phyloP scores from a whole-genome alignment of 2,888 invertebrate genomes.

The Cabera pusaria region DNA sequence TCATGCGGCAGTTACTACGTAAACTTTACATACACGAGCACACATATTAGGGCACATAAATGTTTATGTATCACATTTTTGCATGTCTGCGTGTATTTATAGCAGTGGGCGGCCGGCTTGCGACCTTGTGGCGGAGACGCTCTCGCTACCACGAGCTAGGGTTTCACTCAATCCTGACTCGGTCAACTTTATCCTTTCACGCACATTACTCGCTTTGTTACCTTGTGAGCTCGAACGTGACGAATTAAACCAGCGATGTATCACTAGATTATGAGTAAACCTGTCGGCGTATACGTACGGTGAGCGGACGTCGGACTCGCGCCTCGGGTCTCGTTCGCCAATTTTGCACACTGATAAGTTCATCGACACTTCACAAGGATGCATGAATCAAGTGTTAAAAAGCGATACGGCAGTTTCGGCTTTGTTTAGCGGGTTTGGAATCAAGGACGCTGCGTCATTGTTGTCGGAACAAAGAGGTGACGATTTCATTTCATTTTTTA shows the following conservation, averaged over 20 bases:
- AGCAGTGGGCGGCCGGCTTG: constrained; percentile 69
- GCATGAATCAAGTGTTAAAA: constrained; percentile 50
- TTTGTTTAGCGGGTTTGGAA: constrained; percentile 41
- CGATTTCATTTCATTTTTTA: constrained; percentile 16
- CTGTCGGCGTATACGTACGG: constrained; percentile 14
- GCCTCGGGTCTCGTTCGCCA: constrained; percentile 67
- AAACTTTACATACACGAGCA: constrained; percentile 35
- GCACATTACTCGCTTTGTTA: constrained; percentile 35
- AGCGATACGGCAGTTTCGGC: constrained; percentile 55
- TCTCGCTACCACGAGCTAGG: constrained; percentile 40
- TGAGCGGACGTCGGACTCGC: constrained; percentile 54
- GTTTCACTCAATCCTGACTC: constrained; percentile 32
- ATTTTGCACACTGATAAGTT: constrained; percentile 79
- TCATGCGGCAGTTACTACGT: constrained; percentile 5
- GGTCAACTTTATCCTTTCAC: constrained; percentile 9
- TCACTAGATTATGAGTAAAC: constrained; percentile 11
- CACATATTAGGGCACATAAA: constrained; percentile 61
- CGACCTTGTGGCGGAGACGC: constrained; percentile 77
- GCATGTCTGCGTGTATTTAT: constrained; percentile 78
- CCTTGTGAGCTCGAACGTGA: not conserved
- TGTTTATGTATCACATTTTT: constrained; percentile 73
- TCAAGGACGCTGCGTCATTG: constrained; percentile 41
- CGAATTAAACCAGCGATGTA: constrained; percentile 35
- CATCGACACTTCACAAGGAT: constrained; percentile 69
- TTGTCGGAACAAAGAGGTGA: constrained; percentile 26